Evolutionary conservation across 2,113 vertebrate species (phyloP), one percentile per base, ranked within the genome.

Genomic region (Prietella phreatophila): DNA sequence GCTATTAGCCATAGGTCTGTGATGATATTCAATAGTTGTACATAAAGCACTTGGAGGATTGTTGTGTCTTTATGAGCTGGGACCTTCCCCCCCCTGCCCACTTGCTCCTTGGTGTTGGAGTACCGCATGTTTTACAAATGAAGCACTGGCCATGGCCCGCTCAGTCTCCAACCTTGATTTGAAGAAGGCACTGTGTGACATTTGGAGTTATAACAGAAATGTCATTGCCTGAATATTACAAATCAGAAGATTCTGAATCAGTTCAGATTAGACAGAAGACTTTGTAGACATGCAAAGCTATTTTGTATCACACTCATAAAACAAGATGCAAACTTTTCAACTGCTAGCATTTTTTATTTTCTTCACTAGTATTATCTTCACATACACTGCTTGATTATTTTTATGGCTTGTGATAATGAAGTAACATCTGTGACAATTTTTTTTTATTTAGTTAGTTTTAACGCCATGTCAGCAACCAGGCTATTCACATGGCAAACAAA

Each of bases 81-180:
- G 47, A 53, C 25, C 25, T 5, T n/a, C 5, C 39, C 8, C 42
- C n/a, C 42, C 25, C 13, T 15, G 47, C 47, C 76, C 47, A 53
- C 47, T 53, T 53, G 25, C 11, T 20, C 15, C 17, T 73, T 73
- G 33, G 30, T 75, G 71, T 75, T 11, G 42, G 36, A 42, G 36
- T 75, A 42, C 33, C 71, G 42, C 71, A 75, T 75, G 71, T 39
- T 75, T 75, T 42, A 75, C 33, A 42, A 75, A 75, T 75, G 20
- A 75, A 39, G 71, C 36, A 20, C 19, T 22, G 33, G 65, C 4
- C 30, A 30, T 33, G 13, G 67, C 67, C 63, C 30, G 7, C 11
- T 79, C 13, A 27, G 47, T 13, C 42, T 53, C 1, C 47, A 50
- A 47, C 53, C 75, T 25, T 78, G 75, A 50, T 50, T 14, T 78